phyloP scores from a whole-genome alignment of 1,140 invertebrate species.

The Nylanderia fulva region DNA sequence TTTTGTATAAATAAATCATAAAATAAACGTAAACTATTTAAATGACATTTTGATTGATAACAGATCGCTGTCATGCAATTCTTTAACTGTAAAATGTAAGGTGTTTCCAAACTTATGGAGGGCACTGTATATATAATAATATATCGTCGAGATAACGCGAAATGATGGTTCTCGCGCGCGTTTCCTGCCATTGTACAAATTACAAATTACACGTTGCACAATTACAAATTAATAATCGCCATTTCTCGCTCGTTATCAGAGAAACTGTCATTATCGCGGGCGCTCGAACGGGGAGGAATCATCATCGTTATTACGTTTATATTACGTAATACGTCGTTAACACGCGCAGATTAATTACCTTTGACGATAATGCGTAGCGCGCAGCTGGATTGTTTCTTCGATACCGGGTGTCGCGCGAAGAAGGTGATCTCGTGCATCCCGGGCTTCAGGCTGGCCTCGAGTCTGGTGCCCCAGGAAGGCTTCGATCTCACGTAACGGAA shows the following conservation, averaged over 20 bases:
- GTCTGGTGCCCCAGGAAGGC: slow-evolving; percentile 84
- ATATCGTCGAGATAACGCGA: no score
- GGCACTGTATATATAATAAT: neutral
- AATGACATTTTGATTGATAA: no score
- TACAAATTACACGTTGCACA: slow-evolving; percentile 28
- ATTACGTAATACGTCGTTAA: slow-evolving; percentile 56
- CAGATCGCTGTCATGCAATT: no score
- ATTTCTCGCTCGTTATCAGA: neutral
- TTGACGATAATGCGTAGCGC: slow-evolving; percentile 81
- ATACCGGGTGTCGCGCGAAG: slow-evolving; percentile 83
- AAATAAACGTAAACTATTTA: no score
- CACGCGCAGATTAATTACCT: slow-evolving; percentile 76
- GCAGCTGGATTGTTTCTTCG: slow-evolving; percentile 84
- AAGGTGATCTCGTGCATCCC: slow-evolving; percentile 84
- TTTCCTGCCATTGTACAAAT: neutral
- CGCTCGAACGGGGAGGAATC: slow-evolving; percentile 9
- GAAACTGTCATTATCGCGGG: slow-evolving; percentile 36
- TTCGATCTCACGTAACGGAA: slow-evolving; percentile 84
- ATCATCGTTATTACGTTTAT: slow-evolving; percentile 50
- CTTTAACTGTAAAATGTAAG: no score
- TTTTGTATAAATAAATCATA: no score
- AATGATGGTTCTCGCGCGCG: neutral
- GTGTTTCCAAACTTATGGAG: no score
- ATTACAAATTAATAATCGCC: slow-evolving; percentile 50
- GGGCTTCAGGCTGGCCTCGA: slow-evolving; percentile 83